These are phyloP conservation scores for Gonatopus flavifemur DNA, from an alignment of 1,140 invertebrate species.

Conservation along the genomic window DNA sequence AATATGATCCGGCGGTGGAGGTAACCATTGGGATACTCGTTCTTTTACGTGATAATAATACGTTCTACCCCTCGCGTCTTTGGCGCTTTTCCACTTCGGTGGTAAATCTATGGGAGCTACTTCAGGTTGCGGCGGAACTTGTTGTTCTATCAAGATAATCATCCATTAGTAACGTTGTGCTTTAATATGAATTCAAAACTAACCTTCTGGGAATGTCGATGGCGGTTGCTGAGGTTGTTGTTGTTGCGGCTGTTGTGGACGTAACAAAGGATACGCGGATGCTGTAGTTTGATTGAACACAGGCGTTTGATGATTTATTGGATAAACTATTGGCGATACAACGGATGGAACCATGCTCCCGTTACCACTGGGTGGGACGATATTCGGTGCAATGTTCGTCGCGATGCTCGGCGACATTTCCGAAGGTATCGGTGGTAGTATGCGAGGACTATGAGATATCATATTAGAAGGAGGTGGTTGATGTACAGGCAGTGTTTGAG, in stretches of 20 bases:
- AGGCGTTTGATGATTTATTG: conserved; percentile 33
- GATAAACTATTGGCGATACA: conserved; percentile 33
- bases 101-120: conserved; percentile 71
- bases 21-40: conserved; percentile 85
- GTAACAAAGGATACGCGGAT: conserved; percentile 26
- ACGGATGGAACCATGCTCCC: no score
- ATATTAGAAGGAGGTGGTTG: conserved; percentile 11
- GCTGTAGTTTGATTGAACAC: conserved; percentile 27
- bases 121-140: conserved; percentile 36
- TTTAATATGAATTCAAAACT: conserved; percentile 23
- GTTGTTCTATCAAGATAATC: conserved; percentile 25
- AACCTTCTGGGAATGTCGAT: no score
- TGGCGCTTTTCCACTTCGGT: conserved; percentile 82
- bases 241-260: conserved; percentile 23
- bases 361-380: no score
- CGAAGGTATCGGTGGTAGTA: conserved; percentile 26
- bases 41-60: conserved; percentile 92
- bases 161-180: no score
- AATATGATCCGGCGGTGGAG: conserved; percentile 66
- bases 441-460: conserved; percentile 24
- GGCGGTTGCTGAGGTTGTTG: conserved; percentile 30
- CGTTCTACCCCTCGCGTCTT: conserved; percentile 75
- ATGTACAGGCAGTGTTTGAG: conserved; percentile 22
- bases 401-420: conserved; percentile 31
- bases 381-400: no score